Conservation (phyloP, 1,140 invertebrate genomes). For the Archivesica marissinica region DNA sequence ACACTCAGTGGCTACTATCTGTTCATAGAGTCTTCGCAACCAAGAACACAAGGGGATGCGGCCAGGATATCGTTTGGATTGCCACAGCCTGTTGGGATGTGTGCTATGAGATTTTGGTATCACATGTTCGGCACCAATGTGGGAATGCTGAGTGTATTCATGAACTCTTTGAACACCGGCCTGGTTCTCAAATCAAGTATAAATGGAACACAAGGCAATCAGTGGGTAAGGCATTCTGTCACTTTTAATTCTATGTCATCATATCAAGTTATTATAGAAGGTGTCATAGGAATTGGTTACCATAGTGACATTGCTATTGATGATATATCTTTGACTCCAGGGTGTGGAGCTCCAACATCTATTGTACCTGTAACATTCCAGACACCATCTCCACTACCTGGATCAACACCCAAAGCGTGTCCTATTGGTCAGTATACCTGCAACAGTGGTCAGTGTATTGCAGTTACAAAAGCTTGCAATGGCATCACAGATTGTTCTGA, state of each 20-base stretch:
- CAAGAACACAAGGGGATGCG: conserved; percentile 72
- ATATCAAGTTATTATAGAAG: conserved; percentile 84
- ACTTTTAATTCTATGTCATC: conserved; percentile 58
- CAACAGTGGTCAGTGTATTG: conserved; percentile 72
- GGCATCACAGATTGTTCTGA: conserved; percentile 87
- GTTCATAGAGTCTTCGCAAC: conserved; percentile 78
- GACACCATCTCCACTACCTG: conserved; percentile 49
- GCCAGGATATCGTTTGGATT: conserved; percentile 68
- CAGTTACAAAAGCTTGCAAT: conserved; percentile 86
- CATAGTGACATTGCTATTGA: conserved; percentile 91
- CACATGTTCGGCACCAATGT: conserved; percentile 89
- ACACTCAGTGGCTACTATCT: conserved; percentile 75
- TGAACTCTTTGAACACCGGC: conserved; percentile 61
- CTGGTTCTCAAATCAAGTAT: conserved; percentile 57
- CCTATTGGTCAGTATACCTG: conserved; percentile 74
- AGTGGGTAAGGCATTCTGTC: conserved; percentile 72
- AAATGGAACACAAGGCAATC: conserved; percentile 71
- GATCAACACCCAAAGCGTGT: conserved; percentile 69
- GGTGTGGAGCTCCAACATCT: conserved; percentile 70
- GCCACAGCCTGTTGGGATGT: conserved; percentile 62
- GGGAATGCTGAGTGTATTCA: conserved; percentile 74
- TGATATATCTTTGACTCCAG: conserved; percentile 86
- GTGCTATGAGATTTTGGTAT: conserved; percentile 87
- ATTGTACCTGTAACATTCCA: conserved; percentile 13
- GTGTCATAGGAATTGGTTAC: conserved; percentile 87